Evolutionary conservation across 2,797 vertebrate genomes (phyloP).

Genomic region (Paramormyrops hopkinsi): DNA sequence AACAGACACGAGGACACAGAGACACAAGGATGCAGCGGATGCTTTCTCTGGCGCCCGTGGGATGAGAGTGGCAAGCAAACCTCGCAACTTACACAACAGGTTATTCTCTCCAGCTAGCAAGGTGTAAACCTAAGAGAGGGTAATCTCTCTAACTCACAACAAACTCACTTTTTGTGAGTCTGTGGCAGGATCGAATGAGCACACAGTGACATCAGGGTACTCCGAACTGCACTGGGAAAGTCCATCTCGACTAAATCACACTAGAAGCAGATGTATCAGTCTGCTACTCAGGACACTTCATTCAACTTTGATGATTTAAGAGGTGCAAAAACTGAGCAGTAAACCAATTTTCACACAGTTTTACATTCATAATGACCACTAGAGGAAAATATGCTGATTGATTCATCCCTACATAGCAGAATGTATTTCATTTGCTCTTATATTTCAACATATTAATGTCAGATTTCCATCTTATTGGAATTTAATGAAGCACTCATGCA

Average conservation of each 20-base stretch:
- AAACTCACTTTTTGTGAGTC: background rate
- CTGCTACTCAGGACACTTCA: background rate
- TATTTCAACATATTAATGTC: conserved; percentile 7
- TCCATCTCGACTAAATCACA: background rate
- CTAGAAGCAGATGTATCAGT: background rate
- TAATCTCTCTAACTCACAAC: background rate
- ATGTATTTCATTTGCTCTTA: conserved; percentile 11
- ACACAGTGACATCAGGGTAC: background rate
- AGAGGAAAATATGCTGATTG: background rate
- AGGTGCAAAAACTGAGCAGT: background rate
- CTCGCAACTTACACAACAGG: background rate
- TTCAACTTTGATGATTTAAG: background rate
- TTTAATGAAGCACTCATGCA: conserved; percentile 24
- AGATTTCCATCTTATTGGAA: conserved; percentile 17
- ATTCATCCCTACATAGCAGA: background rate
- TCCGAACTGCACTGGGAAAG: background rate
- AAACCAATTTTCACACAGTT: background rate
- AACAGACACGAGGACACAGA: background rate
- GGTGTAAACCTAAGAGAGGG: background rate
- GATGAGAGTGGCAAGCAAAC: background rate
- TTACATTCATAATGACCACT: conserved; percentile 10
- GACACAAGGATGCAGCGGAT: background rate
- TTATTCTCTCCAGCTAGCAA: background rate
- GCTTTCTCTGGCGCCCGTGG: background rate
- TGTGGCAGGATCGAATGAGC: background rate